Evolutionary conservation across 2,888 invertebrate species (phyloP).

Genomic region (Rhingia campestris): DNA sequence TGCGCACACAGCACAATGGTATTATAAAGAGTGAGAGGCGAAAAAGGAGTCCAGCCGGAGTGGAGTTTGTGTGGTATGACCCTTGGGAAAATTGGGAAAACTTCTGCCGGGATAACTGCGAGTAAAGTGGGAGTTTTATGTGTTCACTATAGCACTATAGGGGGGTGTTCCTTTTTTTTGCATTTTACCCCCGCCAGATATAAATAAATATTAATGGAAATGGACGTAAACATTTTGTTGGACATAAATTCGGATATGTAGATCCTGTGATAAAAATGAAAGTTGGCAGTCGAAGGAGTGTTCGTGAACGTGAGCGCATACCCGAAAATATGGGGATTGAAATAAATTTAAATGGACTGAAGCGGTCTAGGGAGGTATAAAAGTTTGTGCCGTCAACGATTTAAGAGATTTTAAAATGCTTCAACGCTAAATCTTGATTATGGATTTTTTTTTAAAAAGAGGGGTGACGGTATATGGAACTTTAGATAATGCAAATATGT

Average conservation of each 20-base stretch:
- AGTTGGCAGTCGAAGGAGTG: slow-evolving; percentile 42
- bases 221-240: slow-evolving; percentile 71
- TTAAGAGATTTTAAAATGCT: slow-evolving; percentile 30
- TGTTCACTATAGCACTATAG: slow-evolving; percentile 43
- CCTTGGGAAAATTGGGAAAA: neutral
- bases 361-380: neutral
- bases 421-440: too few relatives aligned
- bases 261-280: slow-evolving; percentile 68
- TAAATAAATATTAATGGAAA: slow-evolving; percentile 70
- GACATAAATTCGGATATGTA: slow-evolving; percentile 68
- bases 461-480: too few relatives aligned
- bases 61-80: slow-evolving; percentile 11
- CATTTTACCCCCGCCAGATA: slow-evolving; percentile 19
- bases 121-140: slow-evolving; percentile 57
- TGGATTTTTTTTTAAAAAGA: too few relatives aligned
- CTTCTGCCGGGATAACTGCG: slow-evolving; percentile 37
- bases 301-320: neutral
- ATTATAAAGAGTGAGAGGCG: slow-evolving; percentile 23
- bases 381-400: slow-evolving; percentile 35
- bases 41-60: slow-evolving; percentile 15
- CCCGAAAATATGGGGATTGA: slow-evolving; percentile 24
- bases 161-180: slow-evolving; percentile 21
- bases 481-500: too few relatives aligned
- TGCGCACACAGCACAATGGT: slow-evolving; percentile 38
- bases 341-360: slow-evolving; percentile 43